These are phyloP conservation scores for Eleginops maclovinus DNA, from an alignment of 2,113 vertebrate genomes.

Conservation along the genomic window DNA sequence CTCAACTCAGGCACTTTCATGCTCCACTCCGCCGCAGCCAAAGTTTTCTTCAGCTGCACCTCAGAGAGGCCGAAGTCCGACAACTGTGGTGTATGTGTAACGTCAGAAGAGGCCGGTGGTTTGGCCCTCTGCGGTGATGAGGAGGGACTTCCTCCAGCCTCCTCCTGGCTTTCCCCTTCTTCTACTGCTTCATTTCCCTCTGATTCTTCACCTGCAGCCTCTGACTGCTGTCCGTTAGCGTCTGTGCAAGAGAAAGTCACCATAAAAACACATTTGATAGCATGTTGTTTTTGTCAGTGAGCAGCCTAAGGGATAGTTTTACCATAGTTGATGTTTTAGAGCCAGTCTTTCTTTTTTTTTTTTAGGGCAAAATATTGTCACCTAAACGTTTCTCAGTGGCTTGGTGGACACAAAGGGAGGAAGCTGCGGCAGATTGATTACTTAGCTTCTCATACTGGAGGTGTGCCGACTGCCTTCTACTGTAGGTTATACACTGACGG, in stretches of 20 bases:
- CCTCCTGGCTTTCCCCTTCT: conserved; percentile 39
- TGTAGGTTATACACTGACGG: too few species aligned
- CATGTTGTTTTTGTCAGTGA: background rate
- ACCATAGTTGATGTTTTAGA: too few species aligned
- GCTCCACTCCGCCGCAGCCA: too few species aligned
- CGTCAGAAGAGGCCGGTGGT: conserved; percentile 37
- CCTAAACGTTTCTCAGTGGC: too few species aligned
- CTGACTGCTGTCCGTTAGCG: conserved; percentile 27
- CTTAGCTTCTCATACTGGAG: too few species aligned
- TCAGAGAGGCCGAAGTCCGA: conserved; percentile 93
- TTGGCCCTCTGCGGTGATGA: conserved; percentile 15
- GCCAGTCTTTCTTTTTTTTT: too few species aligned
- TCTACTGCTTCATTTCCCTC: conserved; percentile 32
- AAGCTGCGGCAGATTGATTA: too few species aligned
- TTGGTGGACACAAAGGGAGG: too few species aligned
- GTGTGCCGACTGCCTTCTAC: too few species aligned
- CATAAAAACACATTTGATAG: background rate
- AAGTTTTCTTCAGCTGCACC: conserved; percentile 79
- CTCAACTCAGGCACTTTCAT: conserved; percentile 65
- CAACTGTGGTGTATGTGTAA: conserved; percentile 84
- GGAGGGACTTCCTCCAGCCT: background rate
- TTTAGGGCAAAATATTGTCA: too few species aligned
- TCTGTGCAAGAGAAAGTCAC: conserved; percentile 6
- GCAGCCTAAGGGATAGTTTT: too few species aligned
- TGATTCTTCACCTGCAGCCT: conserved; percentile 22